Base-by-base conservation (phyloP, 2,888 invertebrate genomes). In the Sepioteuthis lessoniana region DNA sequence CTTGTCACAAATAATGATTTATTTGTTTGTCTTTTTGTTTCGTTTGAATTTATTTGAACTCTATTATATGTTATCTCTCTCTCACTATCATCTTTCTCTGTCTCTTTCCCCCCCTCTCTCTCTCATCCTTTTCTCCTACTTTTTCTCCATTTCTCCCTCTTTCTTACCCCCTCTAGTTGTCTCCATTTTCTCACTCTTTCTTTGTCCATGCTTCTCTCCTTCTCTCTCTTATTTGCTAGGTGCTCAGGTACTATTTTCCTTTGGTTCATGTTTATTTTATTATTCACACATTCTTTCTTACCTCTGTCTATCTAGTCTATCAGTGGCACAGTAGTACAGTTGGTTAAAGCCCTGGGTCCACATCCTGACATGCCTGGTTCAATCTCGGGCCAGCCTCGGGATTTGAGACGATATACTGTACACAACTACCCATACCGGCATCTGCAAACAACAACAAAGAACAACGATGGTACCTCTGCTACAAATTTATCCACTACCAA, bases 271-370 rank as follows among this genome's bases (percentile, higher is more conserved):
- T 76, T 76, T 76, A n/a, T 25, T 35, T 8, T 76, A 16, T 2
- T n/a, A 76, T 76, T 76, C 76, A 76, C 76, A 76, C n/a, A 76
- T 76, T 76, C n/a, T 76, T 76, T 76, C 76, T 76, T 76, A 35
- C 76, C 19, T 76, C 76, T 76, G 76, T 76, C 76, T 76, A n/a
- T 76, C 76, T n/a, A 76, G 76, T 76, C 76, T 16, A 76, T 76
- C 76, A 35, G 76, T 76, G 76, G 76, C 76, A 76, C 76, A n/a
- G 76, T 76, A n/a, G n/a, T n/a, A 76, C 76, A 76, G 76, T 76
- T 76, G 76, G 76, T 76, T 76, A 76, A 35, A 76, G 76, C n/a
- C n/a, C 76, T 76, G 76, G 76, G 76, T 35, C 76, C 76, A 35
- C 76, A 76, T 76, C n/a, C n/a, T n/a, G 76, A 13, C 76, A 76